A percentile compares a stretch with the other conserved stretches of the same genome.
These are phyloP conservation scores for Macropodus opercularis DNA, from an alignment of 2,797 vertebrate species.

Conservation along the genomic window DNA sequence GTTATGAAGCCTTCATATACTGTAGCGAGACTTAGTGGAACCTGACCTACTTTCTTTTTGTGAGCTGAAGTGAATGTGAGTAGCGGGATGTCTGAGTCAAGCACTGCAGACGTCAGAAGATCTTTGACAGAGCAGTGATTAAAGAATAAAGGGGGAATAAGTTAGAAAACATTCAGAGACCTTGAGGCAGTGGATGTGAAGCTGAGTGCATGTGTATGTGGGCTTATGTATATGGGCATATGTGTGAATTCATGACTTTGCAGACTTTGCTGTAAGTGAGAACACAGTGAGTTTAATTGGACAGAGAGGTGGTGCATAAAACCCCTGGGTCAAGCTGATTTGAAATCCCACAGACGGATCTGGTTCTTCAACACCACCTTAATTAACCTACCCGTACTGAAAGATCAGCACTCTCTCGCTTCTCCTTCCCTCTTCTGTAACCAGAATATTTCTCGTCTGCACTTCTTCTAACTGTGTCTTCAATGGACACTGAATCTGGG, in stretches of 20 bases:
- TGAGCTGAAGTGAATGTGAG: slow-evolving; percentile 45
- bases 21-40: slow-evolving; percentile 38
- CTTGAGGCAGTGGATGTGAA: slow-evolving; percentile 32
- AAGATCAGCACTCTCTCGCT: slow-evolving; percentile 47
- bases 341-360: slow-evolving; percentile 58
- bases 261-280: slow-evolving; percentile 44
- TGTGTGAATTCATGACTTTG: slow-evolving; percentile 54
- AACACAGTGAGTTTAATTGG: slow-evolving; percentile 59
- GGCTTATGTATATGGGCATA: slow-evolving; percentile 4
- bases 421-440: slow-evolving; percentile 10
- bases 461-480: slow-evolving; percentile 26
- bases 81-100: slow-evolving; percentile 48
- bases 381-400: slow-evolving; percentile 55
- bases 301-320: slow-evolving; percentile 54
- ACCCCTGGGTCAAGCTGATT: slow-evolving; percentile 56
- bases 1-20: slow-evolving; percentile 42
- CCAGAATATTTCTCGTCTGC: slow-evolving; percentile 10
- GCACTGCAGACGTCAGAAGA: slow-evolving; percentile 51
- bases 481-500: slow-evolving; percentile 23
- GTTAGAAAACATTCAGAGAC: slow-evolving; percentile 33
- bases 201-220: slow-evolving; percentile 19
- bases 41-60: slow-evolving; percentile 68
- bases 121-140: slow-evolving; percentile 47
- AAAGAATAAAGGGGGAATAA: slow-evolving; percentile 56
- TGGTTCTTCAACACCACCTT: slow-evolving; percentile 34